Evolutionary conservation across 2,113 vertebrate species (phyloP).

Genomic region (Sander lucioperca): DNA sequence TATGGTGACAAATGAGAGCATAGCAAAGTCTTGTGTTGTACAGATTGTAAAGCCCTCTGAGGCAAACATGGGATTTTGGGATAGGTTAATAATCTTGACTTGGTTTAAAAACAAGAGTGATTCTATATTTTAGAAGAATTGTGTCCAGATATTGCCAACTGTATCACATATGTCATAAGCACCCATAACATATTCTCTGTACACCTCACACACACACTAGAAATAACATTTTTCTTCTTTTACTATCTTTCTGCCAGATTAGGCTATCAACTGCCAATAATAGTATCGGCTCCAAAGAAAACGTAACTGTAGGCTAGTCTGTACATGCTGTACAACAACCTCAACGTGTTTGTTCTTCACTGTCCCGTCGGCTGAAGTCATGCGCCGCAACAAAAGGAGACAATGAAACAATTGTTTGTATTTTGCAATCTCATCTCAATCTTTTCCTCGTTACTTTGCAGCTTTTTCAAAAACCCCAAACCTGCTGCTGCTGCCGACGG

Average conservation of each 20-base stretch:
- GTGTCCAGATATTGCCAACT: not conserved
- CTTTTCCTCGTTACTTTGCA: slow-evolving; percentile 20
- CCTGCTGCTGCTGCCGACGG: not conserved
- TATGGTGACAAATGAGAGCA: not conserved
- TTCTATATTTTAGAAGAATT: not conserved
- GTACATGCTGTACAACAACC: slow-evolving; percentile 43
- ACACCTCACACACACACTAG: not conserved
- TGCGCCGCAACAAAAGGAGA: slow-evolving; percentile 77
- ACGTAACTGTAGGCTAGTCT: not conserved
- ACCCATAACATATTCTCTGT: no score
- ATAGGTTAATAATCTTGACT: not conserved
- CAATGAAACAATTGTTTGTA: slow-evolving; percentile 77
- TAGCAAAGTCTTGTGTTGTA: not conserved
- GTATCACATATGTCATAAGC: not conserved
- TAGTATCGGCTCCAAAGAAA: not conserved
- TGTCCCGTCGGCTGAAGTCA: slow-evolving; percentile 71
- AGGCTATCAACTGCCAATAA: not conserved
- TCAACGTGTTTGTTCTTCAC: slow-evolving; percentile 54
- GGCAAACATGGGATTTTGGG: not conserved
- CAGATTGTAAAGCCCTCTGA: not conserved
- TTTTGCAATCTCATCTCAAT: slow-evolving; percentile 54
- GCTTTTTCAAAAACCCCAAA: not conserved
- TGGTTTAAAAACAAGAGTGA: not conserved
- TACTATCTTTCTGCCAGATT: not conserved
- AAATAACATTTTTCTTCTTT: not conserved